These are phyloP conservation scores for Gymnothorax javanicus DNA, from an alignment of 2,797 vertebrate species.

Conservation along the genomic window DNA sequence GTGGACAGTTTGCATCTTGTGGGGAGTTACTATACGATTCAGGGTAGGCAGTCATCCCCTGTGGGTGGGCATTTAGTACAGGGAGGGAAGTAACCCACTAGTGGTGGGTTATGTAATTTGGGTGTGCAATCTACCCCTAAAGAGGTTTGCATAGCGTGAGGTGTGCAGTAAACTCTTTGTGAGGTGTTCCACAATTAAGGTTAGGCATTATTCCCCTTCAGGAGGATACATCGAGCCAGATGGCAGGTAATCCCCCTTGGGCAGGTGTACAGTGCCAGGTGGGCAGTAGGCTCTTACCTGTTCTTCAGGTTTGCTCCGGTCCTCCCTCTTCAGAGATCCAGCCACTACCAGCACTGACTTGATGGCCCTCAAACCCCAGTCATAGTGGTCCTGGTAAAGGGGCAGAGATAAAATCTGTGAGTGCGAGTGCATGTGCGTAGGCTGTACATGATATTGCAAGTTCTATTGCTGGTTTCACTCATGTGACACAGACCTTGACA, in stretches of 20 bases:
- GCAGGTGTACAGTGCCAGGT: not conserved
- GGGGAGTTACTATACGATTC: too few species aligned
- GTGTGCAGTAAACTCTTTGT: too few species aligned
- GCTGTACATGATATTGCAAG: not conserved
- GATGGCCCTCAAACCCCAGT: constrained; percentile 76
- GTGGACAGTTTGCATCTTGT: too few species aligned
- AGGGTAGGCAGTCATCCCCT: too few species aligned
- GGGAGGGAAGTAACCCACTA: too few species aligned
- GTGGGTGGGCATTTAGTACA: too few species aligned
- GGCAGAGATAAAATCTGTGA: not conserved
- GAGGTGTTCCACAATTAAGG: too few species aligned
- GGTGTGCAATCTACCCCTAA: too few species aligned
- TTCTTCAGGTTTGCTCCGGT: constrained; percentile 73
- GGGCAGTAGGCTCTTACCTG: constrained; percentile 64
- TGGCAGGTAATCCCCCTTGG: not conserved
- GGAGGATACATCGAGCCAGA: not conserved
- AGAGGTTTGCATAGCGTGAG: too few species aligned
- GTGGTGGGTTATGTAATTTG: too few species aligned
- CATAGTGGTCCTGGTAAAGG: constrained; percentile 73
- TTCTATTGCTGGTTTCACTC: not conserved
- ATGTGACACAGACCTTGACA: too few species aligned
- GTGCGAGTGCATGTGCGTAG: not conserved
- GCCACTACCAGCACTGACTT: constrained; percentile 79
- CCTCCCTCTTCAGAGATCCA: constrained; percentile 75
- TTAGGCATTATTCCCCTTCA: too few species aligned